Percentiles rank a stretch among this genome's conserved stretches.
These are phyloP conservation scores for Cydia pomonella DNA, from an alignment of 1,140 invertebrate species.

Conservation along the genomic window DNA sequence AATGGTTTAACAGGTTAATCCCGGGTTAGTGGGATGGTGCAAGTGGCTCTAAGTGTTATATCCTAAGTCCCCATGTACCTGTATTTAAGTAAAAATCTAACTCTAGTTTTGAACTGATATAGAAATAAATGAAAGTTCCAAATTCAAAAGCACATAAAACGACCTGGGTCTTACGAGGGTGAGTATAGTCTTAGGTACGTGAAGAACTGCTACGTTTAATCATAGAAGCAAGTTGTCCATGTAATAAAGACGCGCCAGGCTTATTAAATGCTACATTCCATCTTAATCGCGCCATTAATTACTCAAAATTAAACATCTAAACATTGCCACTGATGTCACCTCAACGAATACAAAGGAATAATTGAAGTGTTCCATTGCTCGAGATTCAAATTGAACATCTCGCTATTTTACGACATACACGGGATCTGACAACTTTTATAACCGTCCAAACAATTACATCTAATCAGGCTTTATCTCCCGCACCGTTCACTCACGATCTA, in stretches of 20 bases:
- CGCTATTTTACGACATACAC: conserved; percentile 74
- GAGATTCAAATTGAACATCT: conserved; percentile 63
- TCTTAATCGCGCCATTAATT: conserved; percentile 6
- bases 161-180: too few relatives aligned
- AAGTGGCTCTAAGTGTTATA: too few relatives aligned
- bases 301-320: conserved; percentile 14
- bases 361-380: conserved; percentile 43
- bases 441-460: conserved; percentile 79
- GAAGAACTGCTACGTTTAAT: neutral
- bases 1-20: too few relatives aligned
- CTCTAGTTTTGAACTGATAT: too few relatives aligned
- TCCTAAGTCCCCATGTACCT: too few relatives aligned
- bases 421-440: conserved; percentile 78
- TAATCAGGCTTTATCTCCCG: conserved; percentile 61
- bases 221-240: neutral
- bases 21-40: too few relatives aligned
- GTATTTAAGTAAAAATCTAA: too few relatives aligned
- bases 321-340: conserved; percentile 13
- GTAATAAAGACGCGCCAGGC: neutral
- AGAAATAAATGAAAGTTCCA: too few relatives aligned
- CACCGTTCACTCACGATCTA: conserved; percentile 44
- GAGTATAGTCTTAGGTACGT: too few relatives aligned
- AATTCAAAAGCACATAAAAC: too few relatives aligned
- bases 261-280: conserved; percentile 9
- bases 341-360: conserved; percentile 1